These are phyloP conservation scores for Heteropelma amictum DNA, from an alignment of 2,888 invertebrate species.

Conservation along the genomic window DNA sequence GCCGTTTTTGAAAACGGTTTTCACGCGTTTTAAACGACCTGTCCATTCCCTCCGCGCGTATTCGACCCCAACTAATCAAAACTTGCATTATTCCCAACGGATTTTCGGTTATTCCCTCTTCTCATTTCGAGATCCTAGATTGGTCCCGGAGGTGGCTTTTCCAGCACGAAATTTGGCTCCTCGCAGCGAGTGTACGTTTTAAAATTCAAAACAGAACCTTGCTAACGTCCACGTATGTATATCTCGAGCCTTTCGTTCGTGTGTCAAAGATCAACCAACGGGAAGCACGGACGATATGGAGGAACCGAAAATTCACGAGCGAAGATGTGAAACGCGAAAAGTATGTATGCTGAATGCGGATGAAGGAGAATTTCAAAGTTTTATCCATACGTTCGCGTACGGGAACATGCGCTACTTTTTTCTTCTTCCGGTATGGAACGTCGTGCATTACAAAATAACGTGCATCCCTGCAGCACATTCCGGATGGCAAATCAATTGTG, in stretches of 20 bases:
- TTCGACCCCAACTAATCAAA: too few species aligned
- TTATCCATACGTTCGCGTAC: neutral
- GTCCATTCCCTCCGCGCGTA: too few species aligned
- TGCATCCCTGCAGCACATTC: slow-evolving; percentile 12
- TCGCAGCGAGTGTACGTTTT: slow-evolving; percentile 24
- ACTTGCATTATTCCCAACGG: too few species aligned
- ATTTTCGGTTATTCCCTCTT: too few species aligned
- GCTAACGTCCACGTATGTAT: neutral
- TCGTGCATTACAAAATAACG: slow-evolving; percentile 32
- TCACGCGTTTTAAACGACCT: too few species aligned
- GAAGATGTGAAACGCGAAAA: slow-evolving; percentile 20
- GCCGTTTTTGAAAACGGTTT: too few species aligned
- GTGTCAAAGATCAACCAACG: neutral
- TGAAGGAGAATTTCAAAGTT: slow-evolving; percentile 22
- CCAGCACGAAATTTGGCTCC: slow-evolving; percentile 22
- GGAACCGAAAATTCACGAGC: neutral
- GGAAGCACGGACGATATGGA: neutral
- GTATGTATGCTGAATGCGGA: slow-evolving; percentile 12
- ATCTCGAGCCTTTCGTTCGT: neutral
- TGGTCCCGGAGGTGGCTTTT: neutral
- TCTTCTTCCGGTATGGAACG: neutral
- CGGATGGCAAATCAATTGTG: neutral
- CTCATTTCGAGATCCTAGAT: neutral
- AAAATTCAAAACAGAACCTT: slow-evolving; percentile 42
- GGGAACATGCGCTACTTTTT: neutral